phyloP scores from a whole-genome alignment of 2,113 vertebrate genomes.

The Bujurquina vittata region DNA sequence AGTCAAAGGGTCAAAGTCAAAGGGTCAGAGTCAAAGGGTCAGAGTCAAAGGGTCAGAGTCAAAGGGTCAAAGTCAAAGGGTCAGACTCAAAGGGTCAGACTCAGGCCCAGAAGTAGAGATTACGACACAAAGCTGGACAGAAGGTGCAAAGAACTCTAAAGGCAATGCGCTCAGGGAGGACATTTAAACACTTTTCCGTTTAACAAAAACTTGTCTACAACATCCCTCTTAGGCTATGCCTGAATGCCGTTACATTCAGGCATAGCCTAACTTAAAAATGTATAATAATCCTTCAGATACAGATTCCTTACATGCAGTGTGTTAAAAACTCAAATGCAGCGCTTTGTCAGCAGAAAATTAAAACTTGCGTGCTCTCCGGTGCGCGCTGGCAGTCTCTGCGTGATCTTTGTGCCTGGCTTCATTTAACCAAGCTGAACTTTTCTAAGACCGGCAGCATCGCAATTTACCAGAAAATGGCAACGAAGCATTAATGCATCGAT shows the following conservation, averaged over 20 bases:
- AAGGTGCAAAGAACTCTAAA: too few relatives aligned
- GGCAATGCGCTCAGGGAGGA: neutral
- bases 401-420: accelerated
- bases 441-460: neutral
- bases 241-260: neutral
- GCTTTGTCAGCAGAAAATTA: neutral
- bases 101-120: too few relatives aligned
- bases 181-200: neutral
- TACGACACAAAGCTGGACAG: too few relatives aligned
- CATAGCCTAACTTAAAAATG: neutral
- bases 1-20: too few relatives aligned
- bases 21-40: too few relatives aligned
- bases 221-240: too few relatives aligned
- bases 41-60: too few relatives aligned
- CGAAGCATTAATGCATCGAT: neutral
- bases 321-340: neutral
- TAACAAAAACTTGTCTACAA: neutral
- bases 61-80: too few relatives aligned
- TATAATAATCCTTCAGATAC: accelerated
- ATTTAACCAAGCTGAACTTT: neutral
- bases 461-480: neutral
- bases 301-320: neutral
- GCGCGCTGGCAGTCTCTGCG: neutral
- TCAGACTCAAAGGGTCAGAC: neutral
- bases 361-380: neutral